Base-by-base conservation (phyloP, 2,797 vertebrate species). In the Pangasius krempfi region DNA sequence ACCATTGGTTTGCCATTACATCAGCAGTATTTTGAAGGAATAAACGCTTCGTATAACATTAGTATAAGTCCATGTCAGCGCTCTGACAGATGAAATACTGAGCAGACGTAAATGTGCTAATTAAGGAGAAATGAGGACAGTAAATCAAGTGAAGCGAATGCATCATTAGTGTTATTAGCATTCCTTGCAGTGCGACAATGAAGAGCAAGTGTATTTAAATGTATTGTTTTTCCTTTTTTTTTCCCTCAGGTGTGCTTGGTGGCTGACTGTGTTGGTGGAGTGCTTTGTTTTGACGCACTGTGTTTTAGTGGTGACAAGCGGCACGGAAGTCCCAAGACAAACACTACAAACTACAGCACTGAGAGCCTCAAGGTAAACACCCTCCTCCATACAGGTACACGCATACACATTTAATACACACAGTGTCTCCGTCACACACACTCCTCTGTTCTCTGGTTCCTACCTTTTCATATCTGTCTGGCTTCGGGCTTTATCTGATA, bases 181-280 rank as follows among this genome's bases (percentile, higher is more conserved):
- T 83, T 84, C n/a, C 14, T 52, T 9, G 1, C 9, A 25, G 81
- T 64, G 37, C 7, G 25, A 7, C n/a, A 56, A 22, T 50, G 50
- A 54, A n/a, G 4, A 56, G 22, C 20, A 14, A 73, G 30, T 68
- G 50, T 72, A 40, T 68, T 70, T 80, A 9, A 52, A 30, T 47
- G 37, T 86, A 40, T 78, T 1, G 40, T 25, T 40, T 54, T 47
- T 52, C 37, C 37, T 27, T 81, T 52, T 92, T 86, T 5, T 5
- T 4, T 33, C 40, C 62, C 66, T 85, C 54, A 99, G 98, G 98
- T 99, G 20, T 98, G 97, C 90, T 96, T 99, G 92, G 97, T 99
- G 33, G 98, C 98, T 76, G 98, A 99, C 95, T 99, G 98, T 68
- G 96, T 99, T 64, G 98, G 98, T 85, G 98, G 98, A 92, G 98